Evolutionary conservation across 2,888 invertebrate genomes (phyloP), one percentile per base, ranked within the genome.

Genomic region (Dicycla oo): DNA sequence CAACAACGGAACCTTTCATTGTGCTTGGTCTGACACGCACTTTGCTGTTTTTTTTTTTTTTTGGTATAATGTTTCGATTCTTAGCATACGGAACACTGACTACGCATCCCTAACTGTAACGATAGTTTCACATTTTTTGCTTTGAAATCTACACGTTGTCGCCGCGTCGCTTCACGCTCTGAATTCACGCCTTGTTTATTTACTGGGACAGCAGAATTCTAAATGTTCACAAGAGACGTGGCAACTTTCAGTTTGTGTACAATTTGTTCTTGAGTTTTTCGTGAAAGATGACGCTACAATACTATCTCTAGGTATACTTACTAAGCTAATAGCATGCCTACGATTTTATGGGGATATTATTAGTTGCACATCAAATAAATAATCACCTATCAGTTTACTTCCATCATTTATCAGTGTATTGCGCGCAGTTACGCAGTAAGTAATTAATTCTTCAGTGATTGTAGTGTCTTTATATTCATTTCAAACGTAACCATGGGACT

Each of bases 401-500:
- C n/a, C n/a, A n/a, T n/a, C n/a, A n/a, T n/a, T n/a, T n/a, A n/a
- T n/a, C n/a, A n/a, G n/a, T n/a, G n/a, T n/a, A n/a, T n/a, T n/a
- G n/a, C n/a, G n/a, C n/a, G n/a, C n/a, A n/a, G n/a, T n/a, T n/a
- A n/a, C n/a, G n/a, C n/a, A n/a, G n/a, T n/a, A n/a, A n/a, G n/a
- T n/a, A n/a, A n/a, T n/a, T n/a, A n/a, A n/a, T n/a, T n/a, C n/a
- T n/a, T n/a, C n/a, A n/a, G n/a, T n/a, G n/a, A n/a, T n/a, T n/a
- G n/a, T n/a, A n/a, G n/a, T n/a, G n/a, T n/a, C n/a, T n/a, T n/a
- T n/a, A n/a, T n/a, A n/a, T n/a, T n/a, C n/a, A n/a, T n/a, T n/a
- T n/a, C n/a, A n/a, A n/a, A n/a, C n/a, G n/a, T n/a, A 47, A 82
- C 49, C 93, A 30, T 94, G 94, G 94, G 92, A 0, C 49, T 94